These are phyloP conservation scores for Poeciliopsis presidionis DNA, from an alignment of 2,797 vertebrate species.

Conservation along the genomic window DNA sequence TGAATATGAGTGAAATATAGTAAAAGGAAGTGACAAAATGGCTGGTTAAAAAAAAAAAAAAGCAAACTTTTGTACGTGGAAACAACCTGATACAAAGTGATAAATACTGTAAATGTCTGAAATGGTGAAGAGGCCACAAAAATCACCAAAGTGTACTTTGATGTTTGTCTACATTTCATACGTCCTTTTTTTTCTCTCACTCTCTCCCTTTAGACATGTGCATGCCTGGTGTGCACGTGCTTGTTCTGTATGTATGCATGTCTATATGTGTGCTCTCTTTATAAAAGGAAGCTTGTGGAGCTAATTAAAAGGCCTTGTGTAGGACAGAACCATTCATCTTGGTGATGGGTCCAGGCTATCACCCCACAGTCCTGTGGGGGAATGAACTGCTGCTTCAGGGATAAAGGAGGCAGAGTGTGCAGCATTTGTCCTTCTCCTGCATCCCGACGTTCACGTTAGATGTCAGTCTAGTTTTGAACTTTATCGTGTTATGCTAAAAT, in stretches of 20 bases:
- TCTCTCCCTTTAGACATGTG: conserved; percentile 32
- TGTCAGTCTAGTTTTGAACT: conserved; percentile 31
- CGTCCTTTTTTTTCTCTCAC: conserved; percentile 23
- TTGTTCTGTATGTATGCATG: neutral
- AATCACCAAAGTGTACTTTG: conserved; percentile 18
- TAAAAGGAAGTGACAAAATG: neutral
- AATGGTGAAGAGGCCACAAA: neutral
- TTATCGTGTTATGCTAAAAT: conserved; percentile 37
- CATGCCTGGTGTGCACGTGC: conserved; percentile 29
- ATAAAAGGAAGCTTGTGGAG: conserved; percentile 75
- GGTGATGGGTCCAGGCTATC: conserved; percentile 77
- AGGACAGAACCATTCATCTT: conserved; percentile 80
- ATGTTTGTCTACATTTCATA: conserved; percentile 21
- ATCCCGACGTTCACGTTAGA: conserved; percentile 15
- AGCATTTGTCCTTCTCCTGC: conserved; percentile 27
- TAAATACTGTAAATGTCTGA: neutral
- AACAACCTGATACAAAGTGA: neutral
- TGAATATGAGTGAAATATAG: too few relatives aligned
- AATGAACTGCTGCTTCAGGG: conserved; percentile 49
- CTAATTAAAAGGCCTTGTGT: conserved; percentile 82
- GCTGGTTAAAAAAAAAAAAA: neutral
- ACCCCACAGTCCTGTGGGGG: conserved; percentile 70
- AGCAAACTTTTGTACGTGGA: neutral
- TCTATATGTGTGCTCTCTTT: conserved; percentile 36
- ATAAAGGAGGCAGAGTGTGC: conserved; percentile 42